Conservation (phyloP, 2,888 invertebrate species). For the Tenodera sinensis region DNA sequence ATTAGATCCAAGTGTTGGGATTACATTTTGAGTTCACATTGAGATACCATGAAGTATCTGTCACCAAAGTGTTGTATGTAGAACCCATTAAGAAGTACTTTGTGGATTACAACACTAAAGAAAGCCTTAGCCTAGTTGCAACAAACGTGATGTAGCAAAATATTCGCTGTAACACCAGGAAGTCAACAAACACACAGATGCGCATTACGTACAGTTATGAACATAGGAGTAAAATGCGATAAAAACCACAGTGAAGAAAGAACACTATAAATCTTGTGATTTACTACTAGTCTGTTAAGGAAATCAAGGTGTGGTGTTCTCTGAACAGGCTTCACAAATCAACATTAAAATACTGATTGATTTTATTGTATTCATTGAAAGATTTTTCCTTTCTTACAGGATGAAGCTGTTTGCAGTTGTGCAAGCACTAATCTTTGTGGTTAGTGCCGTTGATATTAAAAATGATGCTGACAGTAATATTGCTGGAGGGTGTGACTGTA, state of each 20-base stretch:
- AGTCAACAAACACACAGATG: background rate
- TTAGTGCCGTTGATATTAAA: background rate
- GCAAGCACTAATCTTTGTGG: background rate
- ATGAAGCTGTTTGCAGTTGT: background rate
- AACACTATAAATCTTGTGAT: too few relatives aligned
- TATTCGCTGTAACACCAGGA: background rate
- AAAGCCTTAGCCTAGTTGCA: background rate
- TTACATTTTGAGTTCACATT: too few relatives aligned
- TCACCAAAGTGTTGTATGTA: too few relatives aligned
- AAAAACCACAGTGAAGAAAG: too few relatives aligned
- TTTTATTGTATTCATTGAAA: too few relatives aligned
- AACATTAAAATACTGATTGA: too few relatives aligned
- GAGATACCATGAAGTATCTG: too few relatives aligned
- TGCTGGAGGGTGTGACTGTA: constrained; percentile 41
- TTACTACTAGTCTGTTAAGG: too few relatives aligned
- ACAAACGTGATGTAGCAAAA: background rate
- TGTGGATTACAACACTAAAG: background rate
- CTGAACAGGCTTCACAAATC: too few relatives aligned
- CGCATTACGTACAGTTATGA: background rate
- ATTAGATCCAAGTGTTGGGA: too few relatives aligned
- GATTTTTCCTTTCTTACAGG: background rate
- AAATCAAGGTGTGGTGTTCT: too few relatives aligned
- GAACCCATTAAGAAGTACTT: too few relatives aligned
- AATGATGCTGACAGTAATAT: background rate
- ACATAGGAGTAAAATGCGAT: background rate